phyloP scores from a whole-genome alignment of 2,888 invertebrate genomes.

The Harpagoxenus sublaevis region DNA sequence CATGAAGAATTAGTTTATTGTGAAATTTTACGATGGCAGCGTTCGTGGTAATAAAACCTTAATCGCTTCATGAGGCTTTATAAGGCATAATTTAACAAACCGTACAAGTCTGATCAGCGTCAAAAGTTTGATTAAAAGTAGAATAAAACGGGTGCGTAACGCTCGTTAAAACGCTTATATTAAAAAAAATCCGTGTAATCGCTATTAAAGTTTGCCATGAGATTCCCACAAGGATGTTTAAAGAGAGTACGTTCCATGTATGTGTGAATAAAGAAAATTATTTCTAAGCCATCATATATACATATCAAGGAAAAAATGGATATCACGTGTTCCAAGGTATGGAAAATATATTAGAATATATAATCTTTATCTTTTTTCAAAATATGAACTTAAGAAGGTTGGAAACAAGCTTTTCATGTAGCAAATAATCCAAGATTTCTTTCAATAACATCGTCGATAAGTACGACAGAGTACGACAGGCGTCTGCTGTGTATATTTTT shows the following conservation, averaged over 20 bases:
- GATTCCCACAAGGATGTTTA: neutral
- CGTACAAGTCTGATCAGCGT: neutral
- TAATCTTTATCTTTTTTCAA: neutral
- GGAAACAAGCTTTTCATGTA: neutral
- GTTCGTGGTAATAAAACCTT: neutral
- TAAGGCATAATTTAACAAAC: neutral
- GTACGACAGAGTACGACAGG: conserved; percentile 40
- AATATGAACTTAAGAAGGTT: neutral
- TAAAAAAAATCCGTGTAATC: neutral
- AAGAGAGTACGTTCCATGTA: conserved; percentile 20
- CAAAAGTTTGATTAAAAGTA: neutral
- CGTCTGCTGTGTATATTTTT: conserved; percentile 49
- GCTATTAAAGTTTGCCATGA: conserved; percentile 22
- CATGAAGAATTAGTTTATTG: neutral
- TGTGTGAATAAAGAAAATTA: neutral
- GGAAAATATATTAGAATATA: neutral
- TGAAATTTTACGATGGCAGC: neutral
- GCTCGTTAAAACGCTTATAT: neutral
- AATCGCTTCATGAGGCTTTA: neutral
- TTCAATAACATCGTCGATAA: neutral
- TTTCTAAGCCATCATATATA: neutral
- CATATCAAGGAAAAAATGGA: neutral
- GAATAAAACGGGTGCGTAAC: neutral
- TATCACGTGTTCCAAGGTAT: neutral
- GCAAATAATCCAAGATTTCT: neutral